Evolutionary conservation across 2,113 vertebrate species (phyloP).

Genomic region (Danio rerio): DNA sequence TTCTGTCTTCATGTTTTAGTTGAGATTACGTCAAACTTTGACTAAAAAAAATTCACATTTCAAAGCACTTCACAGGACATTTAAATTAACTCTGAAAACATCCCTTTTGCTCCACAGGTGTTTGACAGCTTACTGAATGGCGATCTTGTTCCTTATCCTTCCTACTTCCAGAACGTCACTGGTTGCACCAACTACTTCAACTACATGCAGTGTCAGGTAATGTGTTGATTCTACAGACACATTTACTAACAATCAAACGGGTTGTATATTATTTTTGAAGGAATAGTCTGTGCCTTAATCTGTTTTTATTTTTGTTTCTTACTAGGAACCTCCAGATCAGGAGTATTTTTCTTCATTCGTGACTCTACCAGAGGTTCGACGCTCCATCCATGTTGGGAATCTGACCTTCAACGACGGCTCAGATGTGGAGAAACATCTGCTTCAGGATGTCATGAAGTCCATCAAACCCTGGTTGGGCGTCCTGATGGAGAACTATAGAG

Average conservation of each 20-base stretch:
- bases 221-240: not conserved
- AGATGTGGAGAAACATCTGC: slow-evolving; percentile 80
- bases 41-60: too few relatives aligned
- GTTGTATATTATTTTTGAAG: not conserved
- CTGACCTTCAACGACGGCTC: slow-evolving; percentile 77
- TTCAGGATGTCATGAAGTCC: slow-evolving; percentile 82
- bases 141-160: slow-evolving; percentile 71
- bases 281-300: not conserved
- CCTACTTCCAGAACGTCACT: slow-evolving; percentile 82
- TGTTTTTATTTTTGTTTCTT: not conserved
- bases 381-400: slow-evolving; percentile 86
- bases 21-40: too few relatives aligned
- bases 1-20: too few relatives aligned
- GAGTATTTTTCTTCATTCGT: slow-evolving; percentile 79
- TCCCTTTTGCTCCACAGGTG: slow-evolving; percentile 70
- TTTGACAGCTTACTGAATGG: slow-evolving; percentile 81
- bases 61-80: too few relatives aligned
- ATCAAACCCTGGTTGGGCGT: slow-evolving; percentile 87
- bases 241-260: not conserved
- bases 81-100: not conserved
- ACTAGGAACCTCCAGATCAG: slow-evolving; percentile 79
- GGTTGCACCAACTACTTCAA: slow-evolving; percentile 84
- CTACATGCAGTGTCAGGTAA: slow-evolving; percentile 81
- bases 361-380: slow-evolving; percentile 77
- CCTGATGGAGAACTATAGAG: slow-evolving; percentile 88